These are phyloP conservation scores for Thamnophis elegans DNA, from an alignment of 2,797 vertebrate species.

Conservation along the genomic window DNA sequence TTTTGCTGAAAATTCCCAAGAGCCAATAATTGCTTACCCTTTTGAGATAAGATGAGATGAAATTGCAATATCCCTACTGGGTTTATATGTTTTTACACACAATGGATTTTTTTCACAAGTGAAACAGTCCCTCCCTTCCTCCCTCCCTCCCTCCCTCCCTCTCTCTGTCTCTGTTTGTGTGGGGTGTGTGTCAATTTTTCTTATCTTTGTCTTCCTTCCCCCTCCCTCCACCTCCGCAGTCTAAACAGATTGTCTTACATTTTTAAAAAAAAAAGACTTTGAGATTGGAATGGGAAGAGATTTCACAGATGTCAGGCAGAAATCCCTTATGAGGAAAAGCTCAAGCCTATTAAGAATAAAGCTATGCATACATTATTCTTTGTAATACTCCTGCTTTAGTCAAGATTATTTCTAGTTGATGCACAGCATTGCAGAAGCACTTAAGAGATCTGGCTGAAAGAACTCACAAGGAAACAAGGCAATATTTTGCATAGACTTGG, in stretches of 20 bases:
- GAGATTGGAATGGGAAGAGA: not conserved
- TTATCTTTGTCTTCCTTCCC: not conserved
- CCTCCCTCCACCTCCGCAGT: no score
- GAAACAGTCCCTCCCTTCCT: not conserved
- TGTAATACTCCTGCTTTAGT: not conserved
- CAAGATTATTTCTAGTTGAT: conserved; percentile 24
- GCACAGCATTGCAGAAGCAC: conserved; percentile 29
- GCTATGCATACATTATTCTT: not conserved
- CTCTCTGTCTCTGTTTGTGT: not conserved
- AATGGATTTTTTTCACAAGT: not conserved
- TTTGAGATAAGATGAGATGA: not conserved
- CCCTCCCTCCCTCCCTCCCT: not conserved
- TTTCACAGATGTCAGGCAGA: not conserved
- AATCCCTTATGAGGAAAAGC: not conserved
- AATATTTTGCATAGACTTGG: not conserved
- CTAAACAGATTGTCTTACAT: not conserved
- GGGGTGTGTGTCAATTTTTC: not conserved
- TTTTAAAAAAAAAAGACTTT: not conserved
- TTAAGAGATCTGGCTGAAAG: conserved; percentile 31
- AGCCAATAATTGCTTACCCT: not conserved
- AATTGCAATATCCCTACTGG: not conserved
- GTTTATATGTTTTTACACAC: not conserved
- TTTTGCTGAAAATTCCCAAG: not conserved
- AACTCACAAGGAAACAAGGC: not conserved
- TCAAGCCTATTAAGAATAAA: not conserved